A percentile compares a stretch with the other conserved stretches of the same genome.
Evolutionary conservation across 1,140 invertebrate genomes (phyloP).

Genomic region (Archivesica marissinica): DNA sequence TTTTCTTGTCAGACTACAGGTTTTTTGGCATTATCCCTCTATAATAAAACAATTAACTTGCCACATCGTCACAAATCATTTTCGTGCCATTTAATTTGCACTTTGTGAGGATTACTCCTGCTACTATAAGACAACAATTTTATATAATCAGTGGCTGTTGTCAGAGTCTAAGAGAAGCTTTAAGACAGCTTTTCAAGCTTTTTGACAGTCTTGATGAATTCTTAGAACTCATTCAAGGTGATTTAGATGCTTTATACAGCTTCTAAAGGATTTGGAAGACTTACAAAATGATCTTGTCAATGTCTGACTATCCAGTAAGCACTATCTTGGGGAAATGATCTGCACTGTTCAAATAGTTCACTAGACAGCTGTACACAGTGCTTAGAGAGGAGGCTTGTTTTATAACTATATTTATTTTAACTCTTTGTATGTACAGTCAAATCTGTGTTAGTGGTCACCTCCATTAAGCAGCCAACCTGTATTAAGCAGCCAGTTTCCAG

Average conservation of each 20-base stretch:
- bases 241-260: slow-evolving; percentile 47
- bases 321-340: neutral
- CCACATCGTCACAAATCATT: slow-evolving; percentile 18
- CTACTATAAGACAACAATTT: slow-evolving; percentile 12
- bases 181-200: slow-evolving; percentile 36
- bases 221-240: slow-evolving; percentile 42
- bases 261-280: slow-evolving; percentile 44
- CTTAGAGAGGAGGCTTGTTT: too few relatives aligned
- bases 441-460: too few relatives aligned
- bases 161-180: slow-evolving; percentile 27
- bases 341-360: too few relatives aligned
- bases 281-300: slow-evolving; percentile 28
- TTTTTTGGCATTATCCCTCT: slow-evolving; percentile 9
- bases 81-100: slow-evolving; percentile 36
- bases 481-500: too few relatives aligned
- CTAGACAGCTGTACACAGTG: too few relatives aligned
- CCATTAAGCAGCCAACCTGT: too few relatives aligned
- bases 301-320: neutral
- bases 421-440: too few relatives aligned
- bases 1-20: slow-evolving; percentile 41
- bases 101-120: slow-evolving; percentile 34
- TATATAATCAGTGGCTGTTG: slow-evolving; percentile 30
- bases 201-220: slow-evolving; percentile 42
- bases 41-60: slow-evolving; percentile 50
- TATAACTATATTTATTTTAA: too few relatives aligned